A percentile compares a stretch with the other conserved stretches of the same genome.
Conservation (phyloP, 1,140 invertebrate genomes). For the Euwallacea fornicatus region DNA sequence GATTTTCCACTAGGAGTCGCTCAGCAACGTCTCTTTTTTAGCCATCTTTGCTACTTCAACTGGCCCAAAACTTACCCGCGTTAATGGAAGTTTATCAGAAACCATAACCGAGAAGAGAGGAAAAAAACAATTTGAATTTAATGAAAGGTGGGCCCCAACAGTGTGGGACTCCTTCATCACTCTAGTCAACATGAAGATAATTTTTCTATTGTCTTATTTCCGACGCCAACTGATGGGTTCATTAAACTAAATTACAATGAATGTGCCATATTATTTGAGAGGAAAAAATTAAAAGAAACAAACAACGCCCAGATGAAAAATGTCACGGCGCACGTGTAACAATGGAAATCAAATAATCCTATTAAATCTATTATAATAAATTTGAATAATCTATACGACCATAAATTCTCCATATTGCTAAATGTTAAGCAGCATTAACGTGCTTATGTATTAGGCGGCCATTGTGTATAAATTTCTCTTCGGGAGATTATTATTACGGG, state of each 20-base stretch:
- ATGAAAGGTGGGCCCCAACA: constrained; percentile 26
- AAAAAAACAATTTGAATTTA: constrained; percentile 6
- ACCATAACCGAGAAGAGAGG: too few species aligned
- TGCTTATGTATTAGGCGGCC: constrained; percentile 37
- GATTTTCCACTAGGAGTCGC: too few species aligned
- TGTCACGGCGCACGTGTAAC: constrained; percentile 32
- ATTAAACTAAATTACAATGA: constrained; percentile 32
- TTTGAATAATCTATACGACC: constrained; percentile 39
- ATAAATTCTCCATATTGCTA: constrained; percentile 39
- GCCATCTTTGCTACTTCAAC: too few species aligned
- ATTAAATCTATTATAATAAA: constrained; percentile 40
- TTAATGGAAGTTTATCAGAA: too few species aligned
- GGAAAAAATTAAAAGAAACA: constrained; percentile 18
- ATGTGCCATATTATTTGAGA: background rate
- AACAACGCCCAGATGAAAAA: constrained; percentile 33
- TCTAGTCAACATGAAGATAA: constrained; percentile 13
- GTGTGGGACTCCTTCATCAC: constrained; percentile 15
- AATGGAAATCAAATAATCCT: constrained; percentile 40
- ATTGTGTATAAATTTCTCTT: constrained; percentile 32
- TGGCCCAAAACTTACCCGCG: too few species aligned
- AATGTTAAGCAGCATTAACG: constrained; percentile 32
- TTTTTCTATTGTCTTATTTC: constrained; percentile 39
- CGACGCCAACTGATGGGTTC: constrained; percentile 37
- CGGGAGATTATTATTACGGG: constrained; percentile 31
- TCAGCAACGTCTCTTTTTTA: too few species aligned